Evolutionary conservation across 2,113 vertebrate species (phyloP), one percentile per base, ranked within the genome.

Genomic region (Athene noctua): DNA sequence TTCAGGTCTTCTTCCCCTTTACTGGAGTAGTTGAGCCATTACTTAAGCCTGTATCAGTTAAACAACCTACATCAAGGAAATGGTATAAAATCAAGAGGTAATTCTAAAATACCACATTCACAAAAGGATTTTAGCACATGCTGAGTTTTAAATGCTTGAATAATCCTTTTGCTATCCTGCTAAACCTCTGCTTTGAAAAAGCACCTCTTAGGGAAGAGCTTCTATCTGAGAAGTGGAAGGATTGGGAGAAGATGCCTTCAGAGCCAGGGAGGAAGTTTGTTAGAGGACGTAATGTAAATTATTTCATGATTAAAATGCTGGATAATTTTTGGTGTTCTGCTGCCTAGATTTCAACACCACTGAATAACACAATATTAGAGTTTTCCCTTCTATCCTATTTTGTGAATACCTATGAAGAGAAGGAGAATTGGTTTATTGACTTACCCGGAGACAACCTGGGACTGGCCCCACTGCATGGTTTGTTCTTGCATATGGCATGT

Each of bases 91-190:
- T 57, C 74, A 47, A 93, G 63, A 94, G 40, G 19, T 59, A 86
- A 71, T 84, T 94, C 44, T 83, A 58, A 94, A 94, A 88, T 34
- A 36, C 52, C 61, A 57, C 36, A 65, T 91, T 86, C 27, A 75
- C 13, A 54, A 80, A 86, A 59, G 47, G 59, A 79, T 90, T 96
- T 93, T 96, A 91, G 47, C 83, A 87, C 80, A 71, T 81, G 30
- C 47, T 88, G 36, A 65, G 11, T 88, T 90, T 67, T 71, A 90
- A 92, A 42, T 74, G 34, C 62, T 82, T 88, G 55, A 88, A 74
- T 93, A 90, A 93, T 93, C 75, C 67, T 89, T 92, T 85, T 92
- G 75, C 78, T 79, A 86, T 23, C 40, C 83, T 92, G 47, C 32
- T 93, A 88, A 94, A 95, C 57, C 67, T 83, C 87, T 65, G 46